Conservation (phyloP, 2,113 vertebrate species). For the Enhydra lutris region DNA sequence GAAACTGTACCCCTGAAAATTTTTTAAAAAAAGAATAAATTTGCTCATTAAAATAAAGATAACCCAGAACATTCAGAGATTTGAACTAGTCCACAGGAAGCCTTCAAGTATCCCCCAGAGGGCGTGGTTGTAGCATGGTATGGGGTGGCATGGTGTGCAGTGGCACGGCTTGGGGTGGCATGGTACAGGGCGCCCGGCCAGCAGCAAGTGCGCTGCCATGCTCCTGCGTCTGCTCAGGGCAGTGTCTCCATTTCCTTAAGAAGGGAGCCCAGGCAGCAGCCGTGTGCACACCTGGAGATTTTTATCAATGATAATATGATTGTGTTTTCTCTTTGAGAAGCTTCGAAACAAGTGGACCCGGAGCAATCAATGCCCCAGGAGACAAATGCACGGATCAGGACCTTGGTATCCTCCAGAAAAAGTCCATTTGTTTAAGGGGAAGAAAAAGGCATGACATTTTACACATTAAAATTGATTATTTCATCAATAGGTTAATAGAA, state of each 20-base stretch:
- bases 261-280: neutral
- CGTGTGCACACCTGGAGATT: fast-evolving
- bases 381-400: neutral
- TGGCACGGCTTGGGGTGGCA: fast-evolving
- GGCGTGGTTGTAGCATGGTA: fast-evolving
- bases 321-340: slow-evolving; percentile 41
- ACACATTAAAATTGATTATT: slow-evolving; percentile 81
- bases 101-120: fast-evolving
- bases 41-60: neutral
- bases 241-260: fast-evolving
- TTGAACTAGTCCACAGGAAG: fast-evolving
- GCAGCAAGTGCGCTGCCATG: fast-evolving
- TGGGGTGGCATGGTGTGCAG: neutral
- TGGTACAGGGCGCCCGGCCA: fast-evolving
- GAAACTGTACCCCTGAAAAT: neutral
- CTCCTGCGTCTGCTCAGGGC: fast-evolving
- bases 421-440: slow-evolving; percentile 74
- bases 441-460: slow-evolving; percentile 71
- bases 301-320: neutral
- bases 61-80: neutral
- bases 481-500: slow-evolving; percentile 85
- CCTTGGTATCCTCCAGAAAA: slow-evolving; percentile 27
- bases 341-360: slow-evolving; percentile 4
- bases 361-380: slow-evolving; percentile 44
- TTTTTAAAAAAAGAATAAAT: neutral